Base-by-base conservation (phyloP, 2,113 vertebrate genomes). In the Emydura subglobosa region DNA sequence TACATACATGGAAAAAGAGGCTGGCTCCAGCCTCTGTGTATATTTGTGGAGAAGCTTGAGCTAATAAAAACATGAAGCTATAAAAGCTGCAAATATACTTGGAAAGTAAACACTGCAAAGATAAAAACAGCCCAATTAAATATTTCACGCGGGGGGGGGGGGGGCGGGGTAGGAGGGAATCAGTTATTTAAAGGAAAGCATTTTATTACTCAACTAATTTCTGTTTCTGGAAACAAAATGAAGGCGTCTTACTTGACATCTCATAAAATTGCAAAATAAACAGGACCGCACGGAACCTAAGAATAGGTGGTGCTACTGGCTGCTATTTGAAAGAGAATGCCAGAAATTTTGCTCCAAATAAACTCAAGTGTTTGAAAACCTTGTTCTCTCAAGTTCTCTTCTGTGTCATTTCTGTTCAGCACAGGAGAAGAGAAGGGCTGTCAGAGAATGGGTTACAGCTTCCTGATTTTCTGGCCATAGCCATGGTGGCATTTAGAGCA, bases 111-210 rank as follows among this genome's bases (percentile, higher is more conserved):
- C 83, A 94, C 11, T 0, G 0, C 79, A 68, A 79, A 87, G 74
- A 96, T 95, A 90, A 92, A 95, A 95, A 90, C 81, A 92, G 50
- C 81, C 50, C 90, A 50, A 85, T 10, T 93, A 92, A 91, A 87
- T 91, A 65, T 95, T 96, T 95, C 27, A 39, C 94, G 93, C 90
- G 88, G 88, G 95, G 88, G 79, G 14, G 13, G 51, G 14, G 44
- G 47, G 47, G 4, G 8, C 5, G 47, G 47, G 47, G 47, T 5
- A 47, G 8, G 47, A 47, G 95, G 93, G 85, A 88, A 94, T 86
- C 90, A 79, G 57, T 95, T 97, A 95, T 90, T 93, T 95, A 94
- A 93, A 96, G 74, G 74, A 93, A 95, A 96, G 92, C 74, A 93
- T 91, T 47, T 87, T 82, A 65, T 94, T 83, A 82, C 85, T 96